Percentiles rank a stretch among this genome's conserved stretches.
Evolutionary conservation across 1,140 invertebrate species (phyloP).

Genomic region (Bombus picipes): DNA sequence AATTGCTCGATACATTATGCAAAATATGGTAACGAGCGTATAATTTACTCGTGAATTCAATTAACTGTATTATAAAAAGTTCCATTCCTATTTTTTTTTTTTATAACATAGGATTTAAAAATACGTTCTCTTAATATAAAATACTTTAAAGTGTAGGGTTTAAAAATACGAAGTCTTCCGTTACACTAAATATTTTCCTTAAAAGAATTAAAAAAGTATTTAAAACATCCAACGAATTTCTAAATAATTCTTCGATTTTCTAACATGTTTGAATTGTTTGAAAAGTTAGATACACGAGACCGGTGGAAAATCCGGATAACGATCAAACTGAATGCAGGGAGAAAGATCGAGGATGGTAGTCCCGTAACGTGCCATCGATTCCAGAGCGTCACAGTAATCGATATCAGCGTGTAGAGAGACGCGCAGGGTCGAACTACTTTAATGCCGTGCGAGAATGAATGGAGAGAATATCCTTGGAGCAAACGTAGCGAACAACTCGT

Average conservation of each 20-base stretch:
- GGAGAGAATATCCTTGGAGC: conserved; percentile 44
- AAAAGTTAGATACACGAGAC: neutral
- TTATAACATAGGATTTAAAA: neutral
- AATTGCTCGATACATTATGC: too few relatives aligned
- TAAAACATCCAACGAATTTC: neutral
- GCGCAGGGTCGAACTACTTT: conserved; percentile 61
- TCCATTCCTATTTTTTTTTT: too few relatives aligned
- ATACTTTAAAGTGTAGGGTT: neutral
- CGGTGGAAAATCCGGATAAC: neutral
- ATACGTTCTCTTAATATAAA: neutral
- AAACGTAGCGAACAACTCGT: conserved; percentile 11
- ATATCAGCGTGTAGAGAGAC: conserved; percentile 62
- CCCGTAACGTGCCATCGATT: conserved; percentile 55
- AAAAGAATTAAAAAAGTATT: neutral
- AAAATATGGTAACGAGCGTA: too few relatives aligned
- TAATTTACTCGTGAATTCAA: too few relatives aligned
- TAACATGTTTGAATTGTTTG: neutral
- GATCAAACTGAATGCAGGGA: conserved; percentile 6
- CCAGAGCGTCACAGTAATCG: conserved; percentile 56
- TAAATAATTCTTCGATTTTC: neutral
- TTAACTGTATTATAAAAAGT: too few relatives aligned
- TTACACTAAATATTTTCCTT: neutral
- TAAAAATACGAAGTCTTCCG: neutral
- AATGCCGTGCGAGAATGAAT: conserved; percentile 49
- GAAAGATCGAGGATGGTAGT: conserved; percentile 50